Evolutionary conservation across 2,113 vertebrate species (phyloP).

Genomic region (Asarcornis scutulata): DNA sequence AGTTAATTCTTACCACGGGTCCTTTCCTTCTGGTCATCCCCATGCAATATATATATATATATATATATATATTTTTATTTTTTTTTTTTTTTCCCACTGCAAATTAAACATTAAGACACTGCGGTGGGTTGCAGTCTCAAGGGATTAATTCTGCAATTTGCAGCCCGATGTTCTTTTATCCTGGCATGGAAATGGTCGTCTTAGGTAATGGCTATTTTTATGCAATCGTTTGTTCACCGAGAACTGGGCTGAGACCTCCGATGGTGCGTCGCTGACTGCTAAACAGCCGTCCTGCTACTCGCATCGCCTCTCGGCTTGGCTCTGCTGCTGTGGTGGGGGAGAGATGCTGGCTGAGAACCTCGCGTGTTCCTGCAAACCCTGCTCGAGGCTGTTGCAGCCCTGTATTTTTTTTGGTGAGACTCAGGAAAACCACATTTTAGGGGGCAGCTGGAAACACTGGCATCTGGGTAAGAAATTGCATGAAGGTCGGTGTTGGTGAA

Average conservation of each 20-base stretch:
- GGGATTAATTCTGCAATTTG: constrained; percentile 61
- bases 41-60: neutral
- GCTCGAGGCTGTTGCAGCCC: neutral
- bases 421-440: neutral
- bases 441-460: neutral
- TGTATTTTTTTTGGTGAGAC: neutral
- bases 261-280: constrained; percentile 17
- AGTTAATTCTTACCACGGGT: neutral
- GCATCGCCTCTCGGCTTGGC: neutral
- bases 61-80: too few species aligned
- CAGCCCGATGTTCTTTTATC: constrained; percentile 47
- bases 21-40: neutral
- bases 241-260: constrained; percentile 54
- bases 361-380: fast-evolving
- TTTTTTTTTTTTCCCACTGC: neutral
- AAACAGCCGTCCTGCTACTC: neutral
- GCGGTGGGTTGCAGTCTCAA: neutral
- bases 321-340: neutral
- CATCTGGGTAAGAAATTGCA: neutral
- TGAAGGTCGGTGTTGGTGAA: fast-evolving
- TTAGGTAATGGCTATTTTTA: constrained; percentile 67
- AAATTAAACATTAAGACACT: neutral
- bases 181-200: constrained; percentile 50
- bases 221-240: constrained; percentile 34
- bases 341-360: neutral